Conservation (phyloP, 2,888 invertebrate species). For the Trisateles emortualis region DNA sequence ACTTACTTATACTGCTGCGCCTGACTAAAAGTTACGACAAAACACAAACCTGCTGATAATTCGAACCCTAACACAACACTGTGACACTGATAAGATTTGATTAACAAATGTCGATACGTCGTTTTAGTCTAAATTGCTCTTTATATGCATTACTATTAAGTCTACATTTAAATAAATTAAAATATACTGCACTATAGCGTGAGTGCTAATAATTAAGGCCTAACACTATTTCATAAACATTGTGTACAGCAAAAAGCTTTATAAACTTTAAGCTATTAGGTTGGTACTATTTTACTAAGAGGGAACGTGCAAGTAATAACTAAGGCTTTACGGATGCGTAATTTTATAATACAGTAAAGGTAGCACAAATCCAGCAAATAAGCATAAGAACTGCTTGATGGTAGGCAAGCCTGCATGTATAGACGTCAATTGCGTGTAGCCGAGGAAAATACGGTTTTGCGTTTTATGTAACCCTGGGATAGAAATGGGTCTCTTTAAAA, state of each 20-base stretch:
- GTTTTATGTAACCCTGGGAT: too few species aligned
- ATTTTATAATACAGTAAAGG: too few species aligned
- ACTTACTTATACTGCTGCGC: too few species aligned
- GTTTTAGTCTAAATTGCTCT: constrained; percentile 5
- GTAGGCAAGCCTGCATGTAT: too few species aligned
- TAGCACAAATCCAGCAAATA: too few species aligned
- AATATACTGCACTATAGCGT: constrained; percentile 41
- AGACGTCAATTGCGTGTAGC: too few species aligned
- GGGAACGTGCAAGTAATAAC: not conserved
- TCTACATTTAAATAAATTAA: constrained; percentile 10
- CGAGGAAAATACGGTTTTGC: too few species aligned
- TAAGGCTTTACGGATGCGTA: too few species aligned
- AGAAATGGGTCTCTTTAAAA: too few species aligned
- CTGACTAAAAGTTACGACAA: constrained; percentile 1
- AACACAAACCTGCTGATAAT: constrained; percentile 1
- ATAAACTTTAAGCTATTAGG: constrained; percentile 11
- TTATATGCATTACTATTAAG: not conserved
- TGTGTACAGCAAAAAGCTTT: constrained; percentile 36
- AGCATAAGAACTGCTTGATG: too few species aligned
- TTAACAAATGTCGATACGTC: not conserved
- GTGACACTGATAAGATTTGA: constrained; percentile 9
- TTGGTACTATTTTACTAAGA: not conserved
- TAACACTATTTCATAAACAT: constrained; percentile 39
- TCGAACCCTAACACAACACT: constrained; percentile 3
- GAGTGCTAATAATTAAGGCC: constrained; percentile 32